phyloP scores from a whole-genome alignment of 1,140 invertebrate species.

The Meteorus sp. region DNA sequence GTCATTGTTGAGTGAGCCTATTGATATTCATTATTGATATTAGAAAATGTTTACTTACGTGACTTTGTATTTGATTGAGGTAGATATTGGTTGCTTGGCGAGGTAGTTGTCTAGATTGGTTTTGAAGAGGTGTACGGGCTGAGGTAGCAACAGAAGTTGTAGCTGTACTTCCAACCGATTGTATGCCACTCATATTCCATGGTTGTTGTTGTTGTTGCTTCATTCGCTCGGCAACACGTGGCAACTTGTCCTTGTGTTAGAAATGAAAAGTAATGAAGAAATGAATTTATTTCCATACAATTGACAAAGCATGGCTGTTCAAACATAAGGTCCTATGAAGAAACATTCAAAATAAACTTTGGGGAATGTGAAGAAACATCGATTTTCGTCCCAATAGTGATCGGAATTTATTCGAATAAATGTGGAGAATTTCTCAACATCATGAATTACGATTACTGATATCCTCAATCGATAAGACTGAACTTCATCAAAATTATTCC shows the following conservation, averaged over 20 bases:
- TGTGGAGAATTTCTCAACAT: too few relatives aligned
- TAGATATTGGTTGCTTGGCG: slow-evolving; percentile 63
- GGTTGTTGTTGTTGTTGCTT: slow-evolving; percentile 46
- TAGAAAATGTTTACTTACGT: slow-evolving; percentile 43
- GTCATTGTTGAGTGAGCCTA: too few relatives aligned
- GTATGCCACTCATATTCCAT: slow-evolving; percentile 53
- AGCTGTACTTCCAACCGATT: slow-evolving; percentile 48
- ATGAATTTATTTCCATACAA: background rate
- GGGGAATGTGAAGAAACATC: too few relatives aligned
- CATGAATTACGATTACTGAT: too few relatives aligned
- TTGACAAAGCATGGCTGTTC: too few relatives aligned
- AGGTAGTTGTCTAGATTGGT: slow-evolving; percentile 56
- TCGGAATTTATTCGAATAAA: too few relatives aligned
- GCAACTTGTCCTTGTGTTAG: slow-evolving; percentile 58
- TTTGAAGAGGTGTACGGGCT: slow-evolving; percentile 51
- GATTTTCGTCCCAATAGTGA: too few relatives aligned
- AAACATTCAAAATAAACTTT: too few relatives aligned
- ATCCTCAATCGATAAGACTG: too few relatives aligned
- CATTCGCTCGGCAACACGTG: slow-evolving; percentile 51
- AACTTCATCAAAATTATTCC: too few relatives aligned
- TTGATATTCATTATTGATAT: too few relatives aligned
- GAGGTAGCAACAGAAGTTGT: slow-evolving; percentile 53
- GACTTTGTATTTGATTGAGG: slow-evolving; percentile 60
- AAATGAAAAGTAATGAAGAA: background rate
- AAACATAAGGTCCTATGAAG: too few relatives aligned